Evolutionary conservation across 2,113 vertebrate genomes (phyloP).

Genomic region (Cynocephalus volans): DNA sequence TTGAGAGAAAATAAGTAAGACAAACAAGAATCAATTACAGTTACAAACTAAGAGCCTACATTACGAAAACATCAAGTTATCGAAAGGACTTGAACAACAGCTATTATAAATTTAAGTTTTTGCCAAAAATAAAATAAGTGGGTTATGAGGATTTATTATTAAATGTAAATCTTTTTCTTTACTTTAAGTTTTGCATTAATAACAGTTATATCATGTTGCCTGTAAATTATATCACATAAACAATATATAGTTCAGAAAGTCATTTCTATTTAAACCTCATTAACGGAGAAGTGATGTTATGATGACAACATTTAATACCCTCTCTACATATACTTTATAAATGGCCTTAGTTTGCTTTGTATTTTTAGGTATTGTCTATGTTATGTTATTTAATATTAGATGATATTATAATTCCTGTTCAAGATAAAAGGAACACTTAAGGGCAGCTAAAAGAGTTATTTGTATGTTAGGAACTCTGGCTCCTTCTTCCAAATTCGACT

Average conservation of each 20-base stretch:
- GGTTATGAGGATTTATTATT: conserved; percentile 25
- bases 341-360: background rate
- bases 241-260: background rate
- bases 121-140: conserved; percentile 41
- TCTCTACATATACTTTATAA: background rate
- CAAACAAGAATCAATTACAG: background rate
- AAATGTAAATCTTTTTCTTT: background rate
- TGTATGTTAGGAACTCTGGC: background rate
- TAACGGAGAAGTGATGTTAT: background rate
- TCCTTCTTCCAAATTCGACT: background rate
- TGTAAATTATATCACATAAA: background rate
- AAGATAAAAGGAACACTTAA: conserved; percentile 48
- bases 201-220: background rate
- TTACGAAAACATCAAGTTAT: background rate
- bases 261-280: background rate
- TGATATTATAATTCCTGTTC: background rate
- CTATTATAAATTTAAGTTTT: conserved; percentile 13
- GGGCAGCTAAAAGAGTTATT: background rate
- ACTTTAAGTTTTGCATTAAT: conserved; percentile 16
- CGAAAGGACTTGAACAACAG: background rate
- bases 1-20: background rate
- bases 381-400: background rate
- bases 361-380: background rate
- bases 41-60: background rate
- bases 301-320: background rate